Percentiles rank a stretch among this genome's conserved stretches.
Conservation (phyloP, 2,797 vertebrate species). For the Hydrocynus forskahlii region DNA sequence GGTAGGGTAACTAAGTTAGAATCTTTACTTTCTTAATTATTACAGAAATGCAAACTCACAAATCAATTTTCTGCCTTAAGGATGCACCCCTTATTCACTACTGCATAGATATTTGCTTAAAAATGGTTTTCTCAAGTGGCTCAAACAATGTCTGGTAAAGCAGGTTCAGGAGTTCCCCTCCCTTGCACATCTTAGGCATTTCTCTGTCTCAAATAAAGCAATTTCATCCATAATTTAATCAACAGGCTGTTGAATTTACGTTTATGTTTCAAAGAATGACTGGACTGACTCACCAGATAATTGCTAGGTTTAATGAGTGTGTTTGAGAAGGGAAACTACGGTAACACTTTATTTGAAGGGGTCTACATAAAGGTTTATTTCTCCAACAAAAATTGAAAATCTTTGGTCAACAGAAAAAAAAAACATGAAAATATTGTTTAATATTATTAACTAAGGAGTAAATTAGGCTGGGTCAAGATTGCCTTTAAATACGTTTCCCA, state of each 20-base stretch:
- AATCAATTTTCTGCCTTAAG: neutral
- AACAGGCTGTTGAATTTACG: neutral
- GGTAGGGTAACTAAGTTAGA: neutral
- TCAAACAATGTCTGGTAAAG: neutral
- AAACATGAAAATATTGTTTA: neutral
- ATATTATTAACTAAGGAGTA: neutral
- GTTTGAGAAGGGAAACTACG: too few species aligned
- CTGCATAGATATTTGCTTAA: neutral
- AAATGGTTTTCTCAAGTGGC: slow-evolving; percentile 1
- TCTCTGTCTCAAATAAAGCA: neutral
- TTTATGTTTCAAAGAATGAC: neutral
- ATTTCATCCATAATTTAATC: neutral
- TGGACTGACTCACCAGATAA: too few species aligned
- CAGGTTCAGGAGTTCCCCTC: neutral
- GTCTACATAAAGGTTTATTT: neutral
- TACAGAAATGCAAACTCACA: neutral
- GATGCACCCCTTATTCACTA: neutral
- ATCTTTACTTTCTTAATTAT: neutral
- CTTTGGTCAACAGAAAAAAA: neutral
- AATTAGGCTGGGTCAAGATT: too few species aligned
- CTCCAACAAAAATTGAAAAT: neutral
- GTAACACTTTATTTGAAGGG: too few species aligned
- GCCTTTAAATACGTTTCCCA: neutral
- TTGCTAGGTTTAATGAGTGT: too few species aligned
- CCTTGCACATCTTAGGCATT: neutral